Evolutionary conservation across 2,888 invertebrate genomes (phyloP), one percentile per base, ranked within the genome.

Genomic region (Amphipoea oculea): DNA sequence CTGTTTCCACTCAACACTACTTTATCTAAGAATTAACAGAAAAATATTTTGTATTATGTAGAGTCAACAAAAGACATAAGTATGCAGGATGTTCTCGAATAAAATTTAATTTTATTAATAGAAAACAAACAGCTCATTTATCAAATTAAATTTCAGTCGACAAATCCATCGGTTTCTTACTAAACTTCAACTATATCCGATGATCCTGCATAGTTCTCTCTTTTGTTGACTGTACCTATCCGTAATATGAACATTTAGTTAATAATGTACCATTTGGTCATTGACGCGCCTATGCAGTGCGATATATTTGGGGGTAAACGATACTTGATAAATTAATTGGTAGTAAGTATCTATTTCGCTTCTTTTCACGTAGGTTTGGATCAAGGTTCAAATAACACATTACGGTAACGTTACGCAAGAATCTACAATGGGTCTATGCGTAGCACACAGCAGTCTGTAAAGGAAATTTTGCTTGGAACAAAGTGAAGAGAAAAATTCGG

Each of bases 1-100:
- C 36, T 73, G 60, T 70, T 73, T 73, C 45, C 45, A 81, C 40
- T 78, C 73, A 84, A 63, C 69, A 74, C 76, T 69, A 20, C 17
- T 9, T 60, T 85, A 70, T 70, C 81, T 73, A 48, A 62, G n/a
- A 83, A 84, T 62, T 48, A 48, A 66, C 57, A 83, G 78, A 69
- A 77, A 69, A 57, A 83, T 83, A 57, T 54, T 68, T 48, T 62
- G 4, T 40, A 4, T 54, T 23, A 62, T 54, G 9, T 42, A 42
- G 6, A 40, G 40, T 4, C 40, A 40, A 4, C 40, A 40, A 40
- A 40, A 40, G 40, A 40, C 4, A 40, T 40, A 40, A 40, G 40
- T 40, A 40, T 40, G 40, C 40, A 40, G 40, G 40, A 40, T 40
- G 40, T 40, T 40, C 40, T 40, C 40, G 40, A 40, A 40, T 40